Evolutionary conservation across 1,140 invertebrate genomes (phyloP).

Genomic region (Drosophila sucinea): DNA sequence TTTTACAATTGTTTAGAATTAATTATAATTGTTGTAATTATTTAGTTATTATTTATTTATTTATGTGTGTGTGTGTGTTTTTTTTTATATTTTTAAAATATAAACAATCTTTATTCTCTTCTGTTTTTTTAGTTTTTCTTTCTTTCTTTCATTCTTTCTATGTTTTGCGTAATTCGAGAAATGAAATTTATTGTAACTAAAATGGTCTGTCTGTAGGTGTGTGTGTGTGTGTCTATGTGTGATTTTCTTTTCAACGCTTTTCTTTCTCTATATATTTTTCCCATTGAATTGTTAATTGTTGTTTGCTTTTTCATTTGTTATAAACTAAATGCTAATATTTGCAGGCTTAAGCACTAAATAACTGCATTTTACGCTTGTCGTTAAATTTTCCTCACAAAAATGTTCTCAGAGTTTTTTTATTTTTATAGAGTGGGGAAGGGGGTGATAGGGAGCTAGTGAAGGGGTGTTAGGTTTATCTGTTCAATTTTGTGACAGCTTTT

Average conservation of each 20-base stretch:
- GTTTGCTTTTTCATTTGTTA: slow-evolving; percentile 22
- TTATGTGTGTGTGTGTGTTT: slow-evolving; percentile 25
- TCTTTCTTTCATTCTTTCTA: slow-evolving; percentile 24
- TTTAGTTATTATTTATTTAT: slow-evolving; percentile 44
- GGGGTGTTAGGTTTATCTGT: slow-evolving; percentile 5
- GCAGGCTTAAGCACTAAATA: slow-evolving; percentile 80
- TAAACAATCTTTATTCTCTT: slow-evolving; percentile 82
- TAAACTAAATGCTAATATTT: slow-evolving; percentile 72
- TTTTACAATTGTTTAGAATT: slow-evolving; percentile 58
- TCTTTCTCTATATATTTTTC: slow-evolving; percentile 28
- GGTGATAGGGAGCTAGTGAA: slow-evolving; percentile 6
- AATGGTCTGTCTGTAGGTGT: not conserved
- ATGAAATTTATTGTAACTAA: slow-evolving; percentile 17
- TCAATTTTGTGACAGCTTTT: slow-evolving; percentile 19
- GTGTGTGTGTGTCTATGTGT: not conserved
- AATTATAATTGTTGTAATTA: slow-evolving; percentile 30
- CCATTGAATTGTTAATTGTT: slow-evolving; percentile 40
- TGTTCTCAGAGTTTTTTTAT: slow-evolving; percentile 15
- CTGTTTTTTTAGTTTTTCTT: slow-evolving; percentile 46
- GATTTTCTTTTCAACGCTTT: slow-evolving; percentile 18
- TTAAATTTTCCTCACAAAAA: slow-evolving; percentile 27
- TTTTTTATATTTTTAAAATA: slow-evolving; percentile 80
- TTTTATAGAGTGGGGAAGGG: not conserved
- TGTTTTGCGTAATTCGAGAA: slow-evolving; percentile 50
- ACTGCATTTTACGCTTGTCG: slow-evolving; percentile 75